phyloP scores from a whole-genome alignment of 2,797 vertebrate species.

The Carapus acus region DNA sequence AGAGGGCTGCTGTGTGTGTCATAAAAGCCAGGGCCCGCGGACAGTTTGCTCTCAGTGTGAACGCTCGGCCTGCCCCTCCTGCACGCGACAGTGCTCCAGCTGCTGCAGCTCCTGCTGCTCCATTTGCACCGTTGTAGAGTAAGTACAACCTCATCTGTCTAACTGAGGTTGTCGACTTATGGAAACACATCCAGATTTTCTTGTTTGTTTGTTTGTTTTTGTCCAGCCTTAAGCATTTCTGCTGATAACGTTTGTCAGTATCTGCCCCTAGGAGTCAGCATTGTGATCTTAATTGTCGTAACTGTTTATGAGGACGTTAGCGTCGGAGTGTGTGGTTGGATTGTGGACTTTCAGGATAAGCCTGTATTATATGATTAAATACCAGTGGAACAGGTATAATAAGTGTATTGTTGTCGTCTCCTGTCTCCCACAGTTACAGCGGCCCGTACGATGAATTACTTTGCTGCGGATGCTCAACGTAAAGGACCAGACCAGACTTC shows the following conservation, averaged over 20 bases:
- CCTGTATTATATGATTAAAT: too few relatives aligned
- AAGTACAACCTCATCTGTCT: constrained; percentile 30
- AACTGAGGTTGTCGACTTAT: too few relatives aligned
- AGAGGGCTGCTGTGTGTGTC: constrained; percentile 68
- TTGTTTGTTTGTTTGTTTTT: too few relatives aligned
- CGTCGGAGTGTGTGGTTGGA: too few relatives aligned
- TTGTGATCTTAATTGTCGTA: too few relatives aligned
- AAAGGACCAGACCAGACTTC: constrained; percentile 20
- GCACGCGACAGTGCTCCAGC: constrained; percentile 66
- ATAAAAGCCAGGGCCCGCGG: constrained; percentile 53
- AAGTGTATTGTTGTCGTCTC: constrained; percentile 2
- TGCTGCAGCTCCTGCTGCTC: constrained; percentile 73
- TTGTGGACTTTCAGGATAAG: too few relatives aligned
- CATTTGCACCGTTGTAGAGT: constrained; percentile 73
- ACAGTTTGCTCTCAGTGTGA: constrained; percentile 70
- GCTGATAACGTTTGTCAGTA: too few relatives aligned
- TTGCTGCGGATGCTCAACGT: constrained; percentile 71
- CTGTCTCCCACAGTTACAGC: constrained; percentile 68
- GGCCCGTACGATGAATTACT: constrained; percentile 71
- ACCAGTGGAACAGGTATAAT: too few relatives aligned
- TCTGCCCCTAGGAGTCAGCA: too few relatives aligned
- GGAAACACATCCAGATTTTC: too few relatives aligned
- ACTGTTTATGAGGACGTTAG: too few relatives aligned
- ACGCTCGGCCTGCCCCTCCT: constrained; percentile 62
- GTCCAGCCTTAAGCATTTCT: too few relatives aligned